phyloP scores from a whole-genome alignment of 92 coral and sea anemone genomes.

The Umimayanthus chanpuru region DNA sequence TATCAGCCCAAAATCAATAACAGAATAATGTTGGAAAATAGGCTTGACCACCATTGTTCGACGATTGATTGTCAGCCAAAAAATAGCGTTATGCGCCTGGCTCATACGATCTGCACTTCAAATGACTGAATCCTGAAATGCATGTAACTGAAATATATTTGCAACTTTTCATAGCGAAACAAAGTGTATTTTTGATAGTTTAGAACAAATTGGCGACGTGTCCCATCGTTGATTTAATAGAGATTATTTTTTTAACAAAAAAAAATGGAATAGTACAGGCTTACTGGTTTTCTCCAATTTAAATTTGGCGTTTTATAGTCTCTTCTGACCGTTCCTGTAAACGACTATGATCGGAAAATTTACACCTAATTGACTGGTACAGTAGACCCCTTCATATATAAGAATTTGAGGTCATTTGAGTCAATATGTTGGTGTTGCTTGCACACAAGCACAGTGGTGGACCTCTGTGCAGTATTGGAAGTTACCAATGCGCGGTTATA shows the following conservation, averaged over 20 bases:
- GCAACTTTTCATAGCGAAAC: not conserved
- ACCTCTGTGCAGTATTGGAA: not conserved
- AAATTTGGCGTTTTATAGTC: not conserved
- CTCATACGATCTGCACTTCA: constrained; percentile 1
- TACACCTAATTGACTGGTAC: not conserved
- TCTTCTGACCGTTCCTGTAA: not conserved
- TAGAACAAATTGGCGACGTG: not conserved
- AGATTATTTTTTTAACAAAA: not conserved
- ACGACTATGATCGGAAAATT: not conserved
- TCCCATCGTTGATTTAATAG: not conserved
- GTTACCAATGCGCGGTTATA: not conserved
- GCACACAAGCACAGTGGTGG: too few relatives aligned
- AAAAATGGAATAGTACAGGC: not conserved
- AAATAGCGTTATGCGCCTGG: not conserved
- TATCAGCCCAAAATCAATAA: not conserved
- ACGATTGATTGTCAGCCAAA: constrained; percentile 1
- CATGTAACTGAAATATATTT: not conserved
- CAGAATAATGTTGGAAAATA: not conserved
- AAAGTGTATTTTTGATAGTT: not conserved
- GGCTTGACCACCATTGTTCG: constrained; percentile 4
- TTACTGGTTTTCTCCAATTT: not conserved
- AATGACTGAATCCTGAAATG: not conserved
- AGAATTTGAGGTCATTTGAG: not conserved
- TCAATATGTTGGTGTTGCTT: not conserved
- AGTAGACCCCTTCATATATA: not conserved